Evolutionary conservation across 2,113 vertebrate genomes (phyloP).

Genomic region (Pitta sordida): DNA sequence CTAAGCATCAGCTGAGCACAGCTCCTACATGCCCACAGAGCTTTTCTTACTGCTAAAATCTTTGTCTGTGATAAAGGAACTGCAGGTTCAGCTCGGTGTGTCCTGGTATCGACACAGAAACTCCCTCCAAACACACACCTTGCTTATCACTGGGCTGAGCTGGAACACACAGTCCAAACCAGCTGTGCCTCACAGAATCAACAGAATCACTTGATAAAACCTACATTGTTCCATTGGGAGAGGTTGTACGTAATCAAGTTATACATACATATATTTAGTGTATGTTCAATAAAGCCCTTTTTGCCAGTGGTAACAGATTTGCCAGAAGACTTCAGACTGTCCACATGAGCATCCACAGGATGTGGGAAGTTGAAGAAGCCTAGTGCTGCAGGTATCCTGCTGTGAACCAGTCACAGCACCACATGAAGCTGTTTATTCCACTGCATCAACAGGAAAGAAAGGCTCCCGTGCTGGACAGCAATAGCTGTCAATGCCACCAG

Average conservation of each 20-base stretch:
- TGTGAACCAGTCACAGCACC: background rate
- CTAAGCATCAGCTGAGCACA: background rate
- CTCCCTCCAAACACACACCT: background rate
- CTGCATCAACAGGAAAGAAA: background rate
- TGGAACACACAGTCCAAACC: background rate
- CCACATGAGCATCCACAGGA: background rate
- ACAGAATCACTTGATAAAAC: conserved; percentile 34
- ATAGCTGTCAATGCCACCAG: background rate
- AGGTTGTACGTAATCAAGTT: background rate
- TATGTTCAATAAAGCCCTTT: background rate
- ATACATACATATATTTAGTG: background rate
- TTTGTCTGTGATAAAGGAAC: background rate
- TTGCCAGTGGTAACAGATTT: background rate
- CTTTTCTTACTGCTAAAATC: background rate
- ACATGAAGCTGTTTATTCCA: background rate
- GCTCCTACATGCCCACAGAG: background rate
- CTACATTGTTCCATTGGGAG: background rate
- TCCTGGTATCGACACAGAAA: background rate
- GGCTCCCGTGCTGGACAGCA: background rate
- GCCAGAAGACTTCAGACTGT: background rate
- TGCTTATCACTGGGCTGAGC: background rate
- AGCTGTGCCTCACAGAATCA: conserved; percentile 28
- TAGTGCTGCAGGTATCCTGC: background rate
- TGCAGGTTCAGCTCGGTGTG: background rate
- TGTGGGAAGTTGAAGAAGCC: background rate